phyloP scores from a whole-genome alignment of 1,140 invertebrate species.

The Heterodera schachtii region DNA sequence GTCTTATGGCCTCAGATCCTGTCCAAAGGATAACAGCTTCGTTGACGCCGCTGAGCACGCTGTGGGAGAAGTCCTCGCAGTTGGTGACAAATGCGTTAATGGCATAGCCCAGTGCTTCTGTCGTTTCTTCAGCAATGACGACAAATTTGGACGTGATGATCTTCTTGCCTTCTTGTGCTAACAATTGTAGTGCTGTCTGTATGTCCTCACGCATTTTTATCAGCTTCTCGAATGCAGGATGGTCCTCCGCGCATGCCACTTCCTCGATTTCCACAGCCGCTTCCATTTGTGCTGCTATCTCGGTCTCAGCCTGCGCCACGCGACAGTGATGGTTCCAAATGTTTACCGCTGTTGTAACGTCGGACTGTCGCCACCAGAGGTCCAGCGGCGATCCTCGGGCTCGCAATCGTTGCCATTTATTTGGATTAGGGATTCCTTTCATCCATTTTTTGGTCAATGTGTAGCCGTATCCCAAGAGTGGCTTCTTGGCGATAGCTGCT shows the following conservation, averaged over 20 bases:
- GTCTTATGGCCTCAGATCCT: neutral
- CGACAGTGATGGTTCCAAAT: neutral
- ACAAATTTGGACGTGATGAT: neutral
- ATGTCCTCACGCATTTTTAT: neutral
- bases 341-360: neutral
- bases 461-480: neutral
- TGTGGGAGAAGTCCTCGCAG: neutral
- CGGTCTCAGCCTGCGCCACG: neutral
- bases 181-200: neutral
- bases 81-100: neutral
- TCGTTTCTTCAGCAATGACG: neutral
- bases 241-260: neutral
- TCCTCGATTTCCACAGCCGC: neutral
- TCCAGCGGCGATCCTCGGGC: no score
- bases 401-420: neutral
- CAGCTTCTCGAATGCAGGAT: neutral
- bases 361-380: neutral
- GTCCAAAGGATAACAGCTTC: neutral
- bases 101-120: neutral
- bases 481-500: neutral
- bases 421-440: neutral
- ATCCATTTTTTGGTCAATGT: neutral
- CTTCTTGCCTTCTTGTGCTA: neutral
- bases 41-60: neutral
- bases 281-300: neutral